A percentile compares a stretch with the other conserved stretches of the same genome.
Conservation (phyloP, 2,888 invertebrate genomes). For the Oligia fasciuncula region DNA sequence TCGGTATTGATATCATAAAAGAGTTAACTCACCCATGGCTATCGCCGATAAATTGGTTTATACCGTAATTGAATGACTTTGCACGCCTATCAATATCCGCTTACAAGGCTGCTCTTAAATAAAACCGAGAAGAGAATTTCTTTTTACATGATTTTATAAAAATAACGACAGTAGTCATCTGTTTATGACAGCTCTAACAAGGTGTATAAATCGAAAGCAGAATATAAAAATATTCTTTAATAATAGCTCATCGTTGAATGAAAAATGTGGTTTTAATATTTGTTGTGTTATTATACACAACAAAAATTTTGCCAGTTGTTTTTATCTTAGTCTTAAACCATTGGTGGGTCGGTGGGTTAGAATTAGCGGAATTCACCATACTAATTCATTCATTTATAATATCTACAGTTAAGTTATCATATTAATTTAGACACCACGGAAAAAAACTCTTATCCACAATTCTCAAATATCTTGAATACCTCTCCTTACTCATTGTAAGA, state of each 20-base stretch:
- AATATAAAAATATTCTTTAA: neutral
- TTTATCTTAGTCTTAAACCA: neutral
- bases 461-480: neutral
- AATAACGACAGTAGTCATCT: constrained; percentile 11
- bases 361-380: neutral
- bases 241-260: neutral
- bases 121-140: constrained; percentile 3
- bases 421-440: neutral
- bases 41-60: constrained; percentile 58
- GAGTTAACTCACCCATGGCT: constrained; percentile 49
- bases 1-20: constrained; percentile 61
- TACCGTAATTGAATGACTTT: constrained; percentile 55
- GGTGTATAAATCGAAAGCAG: constrained; percentile 14
- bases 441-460: neutral
- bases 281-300: neutral
- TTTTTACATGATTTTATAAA: constrained; percentile 10
- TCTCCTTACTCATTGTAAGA: constrained; percentile 7
- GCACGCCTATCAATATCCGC: constrained; percentile 25
- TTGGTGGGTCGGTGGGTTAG: neutral
- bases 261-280: neutral
- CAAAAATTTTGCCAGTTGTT: neutral
- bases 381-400: neutral
- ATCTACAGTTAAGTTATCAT: neutral
- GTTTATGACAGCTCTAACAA: constrained; percentile 40
- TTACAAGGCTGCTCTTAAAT: constrained; percentile 4